Base-by-base conservation (phyloP, 1,140 invertebrate species). In the Tribolium castaneum region DNA sequence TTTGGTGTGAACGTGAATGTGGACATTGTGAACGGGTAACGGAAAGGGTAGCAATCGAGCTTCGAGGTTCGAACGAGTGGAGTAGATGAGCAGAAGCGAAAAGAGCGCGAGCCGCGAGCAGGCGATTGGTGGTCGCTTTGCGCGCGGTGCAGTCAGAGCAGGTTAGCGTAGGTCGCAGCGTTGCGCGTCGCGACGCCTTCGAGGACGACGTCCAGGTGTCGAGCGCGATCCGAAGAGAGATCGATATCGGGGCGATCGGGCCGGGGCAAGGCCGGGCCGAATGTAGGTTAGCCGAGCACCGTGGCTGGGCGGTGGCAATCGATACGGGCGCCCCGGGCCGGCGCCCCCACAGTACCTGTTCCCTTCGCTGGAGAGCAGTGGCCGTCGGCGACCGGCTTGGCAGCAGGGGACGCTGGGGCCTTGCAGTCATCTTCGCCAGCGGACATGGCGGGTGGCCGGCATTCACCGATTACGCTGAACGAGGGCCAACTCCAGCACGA, bases 351-450 rank as follows among this genome's bases (percentile, higher is more conserved):
- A 76, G 75, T 82, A 80, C 81, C 82, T 77, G 81, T 75, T 78
- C 79, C 78, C 77, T 84, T 84, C 34, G 83, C 71, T 49, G 83
- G 83, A 39, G 83, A 82, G 74, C 83, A 84, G 79, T 83, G 82
- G 74, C 83, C 83, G 74, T 84, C 83, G 79, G 80, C 83, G 75
- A 84, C 82, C 25, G 78, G 80, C 78, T 83, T 84, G 25, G 70
- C 78, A 19, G 59, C 70, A 45, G 82, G 83, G 76, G 82, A 83
- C 70, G 80, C 80, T 73, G 82, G 79, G 70, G 80, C 82, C 81
- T 84, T 84, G 76, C 80, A 78, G 76, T 83, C 82, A 84, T 83
- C 82, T 82, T 83, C 83, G 81, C 82, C 83, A 79, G 79, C 78
- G 70, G 77, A 78, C 77, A 78, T 78, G 72, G 72, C 72, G 54